A percentile compares a stretch with the other conserved stretches of the same genome.
Evolutionary conservation across 2,113 vertebrate genomes (phyloP).

Genomic region (Xyliphius kryptos): DNA sequence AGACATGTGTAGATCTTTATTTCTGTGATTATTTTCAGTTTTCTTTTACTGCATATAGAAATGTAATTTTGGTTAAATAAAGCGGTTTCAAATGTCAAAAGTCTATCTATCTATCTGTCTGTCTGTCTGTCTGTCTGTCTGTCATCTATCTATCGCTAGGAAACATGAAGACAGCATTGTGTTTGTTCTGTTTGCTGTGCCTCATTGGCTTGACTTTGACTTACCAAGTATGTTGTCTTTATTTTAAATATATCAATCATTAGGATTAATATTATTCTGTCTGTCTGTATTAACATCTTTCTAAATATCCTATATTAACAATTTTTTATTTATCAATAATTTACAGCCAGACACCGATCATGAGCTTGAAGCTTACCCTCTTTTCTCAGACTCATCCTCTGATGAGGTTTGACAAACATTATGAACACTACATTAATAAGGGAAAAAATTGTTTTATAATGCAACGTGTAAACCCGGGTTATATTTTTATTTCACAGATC

Average conservation of each 20-base stretch:
- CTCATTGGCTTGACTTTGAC: conserved; percentile 49
- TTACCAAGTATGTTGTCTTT: conserved; percentile 46
- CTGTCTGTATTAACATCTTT: not conserved
- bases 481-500: not conserved
- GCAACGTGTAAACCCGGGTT: too few relatives aligned
- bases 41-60: too few relatives aligned
- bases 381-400: conserved; percentile 28
- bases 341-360: conserved; percentile 19
- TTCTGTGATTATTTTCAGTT: too few relatives aligned
- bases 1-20: too few relatives aligned
- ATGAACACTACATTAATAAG: not conserved
- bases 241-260: not conserved
- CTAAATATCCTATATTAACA: not conserved
- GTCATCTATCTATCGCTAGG: not conserved
- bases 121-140: too few relatives aligned
- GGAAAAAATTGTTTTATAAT: too few relatives aligned
- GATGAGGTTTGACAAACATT: conserved; percentile 28
- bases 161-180: conserved; percentile 52
- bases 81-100: too few relatives aligned
- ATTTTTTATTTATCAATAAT: not conserved
- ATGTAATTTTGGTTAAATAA: too few relatives aligned
- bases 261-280: not conserved
- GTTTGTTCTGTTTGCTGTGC: conserved; percentile 48
- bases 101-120: too few relatives aligned
- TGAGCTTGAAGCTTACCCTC: not conserved